Evolutionary conservation across 2,797 vertebrate genomes (phyloP), one percentile per base, ranked within the genome.

Genomic region (Pogonophryne albipinna): DNA sequence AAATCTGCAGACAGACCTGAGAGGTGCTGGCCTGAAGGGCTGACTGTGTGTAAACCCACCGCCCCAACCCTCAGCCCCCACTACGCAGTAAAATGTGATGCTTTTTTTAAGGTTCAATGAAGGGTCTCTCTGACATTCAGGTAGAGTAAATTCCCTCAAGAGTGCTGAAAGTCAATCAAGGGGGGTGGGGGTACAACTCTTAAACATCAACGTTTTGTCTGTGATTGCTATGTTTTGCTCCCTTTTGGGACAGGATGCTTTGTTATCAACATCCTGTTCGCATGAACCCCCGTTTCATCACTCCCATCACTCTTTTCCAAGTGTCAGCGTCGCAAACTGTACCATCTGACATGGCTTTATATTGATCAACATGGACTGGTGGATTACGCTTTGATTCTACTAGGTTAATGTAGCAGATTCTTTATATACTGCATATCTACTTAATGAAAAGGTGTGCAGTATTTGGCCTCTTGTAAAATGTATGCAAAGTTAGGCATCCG

Each of bases 21-120:
- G 86, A 91, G 87, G 76, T 87, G 77, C 78, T 73, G 88, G 78
- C 74, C 87, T 91, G 82, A 90, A 91, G 88, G 83, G 70, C 75
- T 63, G 79, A 84, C 89, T 90, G 84, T 90, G 74, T 84, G 64
- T 84, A 74, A 84, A 74, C 87, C 86, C 71, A 42, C 68, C 53
- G 47, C 58, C 68, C 45, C 60, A 68, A 41, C 58, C 69, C 65
- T 55, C 20, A 38, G 57, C 78, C 80, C 77, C 85, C 78, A 77
- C 86, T 69, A 74, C 88, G 94, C 93, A 94, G 89, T 94, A 93
- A 93, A 95, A 95, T 83, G 85, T 93, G 89, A 92, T 95, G 87
- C 84, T 89, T 92, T 94, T 87, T 85, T 90, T 89, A 90, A 91
- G 94, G 94, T 95, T 93, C 91, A 94, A 93, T 91, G 88, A 94